phyloP scores from a whole-genome alignment of 2,797 vertebrate genomes.

The Fundulus diaphanus region DNA sequence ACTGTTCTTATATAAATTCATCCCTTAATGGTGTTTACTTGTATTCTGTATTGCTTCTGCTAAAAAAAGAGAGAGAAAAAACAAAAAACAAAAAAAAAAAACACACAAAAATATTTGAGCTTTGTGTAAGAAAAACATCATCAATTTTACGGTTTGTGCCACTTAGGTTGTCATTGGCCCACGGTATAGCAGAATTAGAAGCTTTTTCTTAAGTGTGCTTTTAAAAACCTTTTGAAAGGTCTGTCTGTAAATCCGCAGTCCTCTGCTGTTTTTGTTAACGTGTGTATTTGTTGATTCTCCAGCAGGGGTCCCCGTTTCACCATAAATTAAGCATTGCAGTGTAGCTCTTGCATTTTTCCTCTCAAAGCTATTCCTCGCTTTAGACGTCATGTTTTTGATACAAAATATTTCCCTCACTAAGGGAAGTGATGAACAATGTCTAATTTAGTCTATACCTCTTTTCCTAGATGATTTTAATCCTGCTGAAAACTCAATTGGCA shows the following conservation, averaged over 20 bases:
- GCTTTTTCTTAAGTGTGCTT: background rate
- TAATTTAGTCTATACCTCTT: background rate
- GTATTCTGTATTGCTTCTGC: background rate
- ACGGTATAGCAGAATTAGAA: background rate
- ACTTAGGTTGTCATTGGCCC: background rate
- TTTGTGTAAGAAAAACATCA: background rate
- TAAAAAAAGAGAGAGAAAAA: too few species aligned
- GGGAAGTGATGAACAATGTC: background rate
- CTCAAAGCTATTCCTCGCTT: background rate
- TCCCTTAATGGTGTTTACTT: background rate
- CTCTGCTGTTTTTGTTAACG: background rate
- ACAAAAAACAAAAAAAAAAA: too few species aligned
- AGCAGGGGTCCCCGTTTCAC: slow-evolving; percentile 61
- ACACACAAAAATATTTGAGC: background rate
- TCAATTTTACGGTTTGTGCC: background rate
- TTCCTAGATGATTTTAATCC: background rate
- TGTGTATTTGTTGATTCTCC: slow-evolving; percentile 21
- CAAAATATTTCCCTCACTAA: background rate
- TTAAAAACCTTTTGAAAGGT: background rate
- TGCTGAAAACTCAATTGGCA: background rate
- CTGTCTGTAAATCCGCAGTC: background rate
- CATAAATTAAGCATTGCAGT: slow-evolving; percentile 16
- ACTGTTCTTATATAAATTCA: background rate
- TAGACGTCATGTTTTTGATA: background rate
- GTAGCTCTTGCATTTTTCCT: background rate